phyloP scores from a whole-genome alignment of 92 coral and sea anemone species.

The Phenganax stokvisi region DNA sequence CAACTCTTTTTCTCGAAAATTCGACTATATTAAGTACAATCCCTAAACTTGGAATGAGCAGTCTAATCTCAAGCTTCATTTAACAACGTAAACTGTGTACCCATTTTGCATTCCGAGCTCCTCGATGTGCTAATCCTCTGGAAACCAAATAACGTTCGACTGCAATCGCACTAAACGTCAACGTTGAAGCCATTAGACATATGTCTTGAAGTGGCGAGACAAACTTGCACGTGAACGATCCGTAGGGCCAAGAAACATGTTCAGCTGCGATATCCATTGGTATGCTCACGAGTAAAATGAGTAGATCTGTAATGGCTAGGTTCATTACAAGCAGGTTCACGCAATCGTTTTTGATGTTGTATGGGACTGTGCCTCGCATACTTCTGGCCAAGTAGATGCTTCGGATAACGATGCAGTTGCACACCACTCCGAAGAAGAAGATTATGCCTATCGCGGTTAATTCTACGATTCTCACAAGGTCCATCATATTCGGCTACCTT shows the following conservation, averaged over 20 bases:
- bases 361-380: neutral
- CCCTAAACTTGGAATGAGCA: no score
- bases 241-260: constrained; percentile 29
- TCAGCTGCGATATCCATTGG: constrained; percentile 15
- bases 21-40: no score
- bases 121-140: constrained; percentile 3
- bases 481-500: neutral
- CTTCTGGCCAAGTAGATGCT: neutral
- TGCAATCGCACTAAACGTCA: constrained; percentile 27
- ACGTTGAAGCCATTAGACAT: neutral
- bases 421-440: constrained; percentile 13
- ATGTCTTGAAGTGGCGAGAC: constrained; percentile 22
- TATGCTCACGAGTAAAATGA: constrained; percentile 9
- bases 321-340: constrained; percentile 10
- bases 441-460: constrained; percentile 2
- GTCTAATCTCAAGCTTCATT: no score
- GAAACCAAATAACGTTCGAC: constrained; percentile 23
- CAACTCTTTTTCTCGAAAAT: no score
- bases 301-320: constrained; percentile 30
- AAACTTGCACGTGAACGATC: constrained; percentile 12
- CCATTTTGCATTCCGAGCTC: constrained; percentile 4
- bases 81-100: neutral
- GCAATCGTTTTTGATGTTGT: constrained; percentile 7
- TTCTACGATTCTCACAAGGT: neutral
- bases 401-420: constrained; percentile 14